These are phyloP conservation scores for Chlamydotis undulata DNA, from an alignment of 2,113 vertebrate genomes.

Conservation along the genomic window DNA sequence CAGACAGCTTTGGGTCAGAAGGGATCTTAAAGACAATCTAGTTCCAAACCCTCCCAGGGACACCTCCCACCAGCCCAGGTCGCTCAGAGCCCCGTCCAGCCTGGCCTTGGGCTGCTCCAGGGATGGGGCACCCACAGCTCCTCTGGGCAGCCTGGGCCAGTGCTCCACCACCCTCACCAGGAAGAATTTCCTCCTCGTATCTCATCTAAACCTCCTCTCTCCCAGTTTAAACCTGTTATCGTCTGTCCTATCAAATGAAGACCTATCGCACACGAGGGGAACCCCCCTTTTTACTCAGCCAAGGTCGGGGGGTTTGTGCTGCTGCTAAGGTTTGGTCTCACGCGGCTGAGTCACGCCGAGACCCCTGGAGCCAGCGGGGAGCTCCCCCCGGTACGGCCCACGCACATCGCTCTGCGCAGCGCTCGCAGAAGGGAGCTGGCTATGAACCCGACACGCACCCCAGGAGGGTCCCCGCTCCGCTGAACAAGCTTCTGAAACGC, in stretches of 20 bases:
- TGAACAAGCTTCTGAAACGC: background rate
- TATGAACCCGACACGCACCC: background rate
- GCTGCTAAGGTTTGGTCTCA: background rate
- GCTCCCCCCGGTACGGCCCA: background rate
- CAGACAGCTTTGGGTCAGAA: background rate
- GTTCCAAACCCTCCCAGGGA: background rate
- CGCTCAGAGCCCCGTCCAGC: background rate
- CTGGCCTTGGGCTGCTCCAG: background rate
- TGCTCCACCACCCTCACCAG: fast-evolving
- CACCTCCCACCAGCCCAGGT: background rate
- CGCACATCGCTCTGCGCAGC: background rate
- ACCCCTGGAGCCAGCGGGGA: background rate
- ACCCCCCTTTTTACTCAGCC: background rate
- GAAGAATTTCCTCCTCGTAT: fast-evolving
- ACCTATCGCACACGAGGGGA: background rate
- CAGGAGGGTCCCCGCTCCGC: background rate
- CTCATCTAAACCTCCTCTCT: background rate
- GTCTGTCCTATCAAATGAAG: background rate
- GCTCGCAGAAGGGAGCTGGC: fast-evolving
- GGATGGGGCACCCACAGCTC: background rate
- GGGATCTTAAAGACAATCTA: fast-evolving
- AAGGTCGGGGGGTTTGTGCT: background rate
- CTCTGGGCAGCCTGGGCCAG: background rate
- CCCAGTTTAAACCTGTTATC: background rate
- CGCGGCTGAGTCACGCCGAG: background rate